Conservation (phyloP, 2,888 invertebrate genomes). For the Erebia ligea region DNA sequence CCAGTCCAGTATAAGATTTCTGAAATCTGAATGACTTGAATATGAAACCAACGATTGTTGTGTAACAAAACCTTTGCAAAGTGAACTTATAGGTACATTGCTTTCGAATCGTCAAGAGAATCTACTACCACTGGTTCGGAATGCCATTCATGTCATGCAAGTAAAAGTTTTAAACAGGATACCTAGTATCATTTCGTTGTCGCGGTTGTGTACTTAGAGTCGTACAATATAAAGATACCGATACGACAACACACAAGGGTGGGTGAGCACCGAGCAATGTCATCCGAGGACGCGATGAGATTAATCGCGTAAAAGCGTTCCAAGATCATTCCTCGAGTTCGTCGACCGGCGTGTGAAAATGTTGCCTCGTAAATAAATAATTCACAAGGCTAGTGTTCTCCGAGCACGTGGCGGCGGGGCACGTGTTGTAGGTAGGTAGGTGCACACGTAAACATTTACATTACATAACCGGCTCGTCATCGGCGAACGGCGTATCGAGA, state of each 20-base stretch:
- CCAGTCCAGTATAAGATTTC: too few relatives aligned
- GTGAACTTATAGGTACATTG: too few relatives aligned
- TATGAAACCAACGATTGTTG: too few relatives aligned
- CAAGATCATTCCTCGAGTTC: constrained; percentile 80
- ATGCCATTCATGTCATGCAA: too few relatives aligned
- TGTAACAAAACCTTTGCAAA: too few relatives aligned
- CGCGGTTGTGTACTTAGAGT: not conserved
- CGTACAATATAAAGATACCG: not conserved
- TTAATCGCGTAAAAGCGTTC: constrained; percentile 79
- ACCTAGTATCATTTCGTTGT: not conserved
- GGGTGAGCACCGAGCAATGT: constrained; percentile 47
- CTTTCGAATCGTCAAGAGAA: too few relatives aligned
- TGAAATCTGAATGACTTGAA: too few relatives aligned
- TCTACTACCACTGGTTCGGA: too few relatives aligned
- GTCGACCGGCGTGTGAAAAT: constrained; percentile 82
- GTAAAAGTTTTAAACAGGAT: too few relatives aligned
- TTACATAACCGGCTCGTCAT: constrained; percentile 82
- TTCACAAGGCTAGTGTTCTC: constrained; percentile 83
- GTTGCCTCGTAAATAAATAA: constrained; percentile 83
- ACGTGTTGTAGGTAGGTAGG: constrained; percentile 68
- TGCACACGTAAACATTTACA: constrained; percentile 82
- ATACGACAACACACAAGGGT: constrained; percentile 38
- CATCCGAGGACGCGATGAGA: constrained; percentile 62
- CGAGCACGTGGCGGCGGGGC: constrained; percentile 75
- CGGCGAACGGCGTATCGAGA: constrained; percentile 72